Base-by-base conservation (phyloP, 2,888 invertebrate genomes). In the Apamea anceps region DNA sequence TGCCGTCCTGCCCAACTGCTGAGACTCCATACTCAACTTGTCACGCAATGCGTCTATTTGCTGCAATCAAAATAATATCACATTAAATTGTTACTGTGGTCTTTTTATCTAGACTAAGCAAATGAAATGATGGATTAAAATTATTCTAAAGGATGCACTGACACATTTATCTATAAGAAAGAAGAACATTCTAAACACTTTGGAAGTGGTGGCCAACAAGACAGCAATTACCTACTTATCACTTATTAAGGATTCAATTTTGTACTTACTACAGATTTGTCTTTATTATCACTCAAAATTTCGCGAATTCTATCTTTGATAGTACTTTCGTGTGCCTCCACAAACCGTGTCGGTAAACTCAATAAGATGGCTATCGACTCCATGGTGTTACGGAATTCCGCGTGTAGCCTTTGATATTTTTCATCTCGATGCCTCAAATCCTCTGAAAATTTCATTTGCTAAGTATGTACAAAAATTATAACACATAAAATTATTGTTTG, bases 291-390 rank as follows among this genome's bases (percentile, higher is more conserved):
- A 80, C 97, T 97, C 51, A 98, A 95, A 68, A 98, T 97, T 94
- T 99, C 98, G 32, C 98, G 97, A 77, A 98, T 97, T 85, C 98
- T 97, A 84, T 99, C 98, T 93, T 98, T 98, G 83, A 99, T 98
- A 57, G 98, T 97, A 73, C 97, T 97, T 93, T 99, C 98, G 79
- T 98, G 97, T 0, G 98, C 98, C 91, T 99, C 99, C 7, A 98
- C 98, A 93, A 98, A 98, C 85, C 98, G 95, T 51, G 98, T 97
- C 3, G 98, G 98, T 13, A 98, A 97, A 92, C 98, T 98, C 45
- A 98, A 93, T 63, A 98, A 96, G 79, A 98, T 98, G 13, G 98
- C 98, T 78, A 98, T 93, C 0, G 98, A 98, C 92, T 98, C 98
- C 93, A 98, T 95, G 0, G 98, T 97, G 91, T 98, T 98, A 15